Evolutionary conservation across 2,113 vertebrate genomes (phyloP).

Genomic region (Salvelinus sp.): DNA sequence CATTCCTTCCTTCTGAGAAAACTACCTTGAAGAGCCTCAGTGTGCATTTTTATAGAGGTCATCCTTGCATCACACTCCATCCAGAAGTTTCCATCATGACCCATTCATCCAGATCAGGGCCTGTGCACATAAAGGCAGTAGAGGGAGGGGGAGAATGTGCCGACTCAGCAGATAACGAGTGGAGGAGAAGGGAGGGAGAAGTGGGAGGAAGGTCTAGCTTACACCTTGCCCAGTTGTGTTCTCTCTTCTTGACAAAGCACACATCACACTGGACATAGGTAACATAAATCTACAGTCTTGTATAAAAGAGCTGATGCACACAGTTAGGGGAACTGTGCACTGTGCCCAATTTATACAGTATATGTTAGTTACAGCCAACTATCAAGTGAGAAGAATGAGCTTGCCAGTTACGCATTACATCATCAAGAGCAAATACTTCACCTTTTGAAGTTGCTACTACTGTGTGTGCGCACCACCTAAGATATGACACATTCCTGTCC

Average conservation of each 20-base stretch:
- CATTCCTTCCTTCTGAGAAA: slow-evolving; percentile 35
- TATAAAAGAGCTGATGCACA: slow-evolving; percentile 57
- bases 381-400: slow-evolving; percentile 38
- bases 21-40: slow-evolving; percentile 34
- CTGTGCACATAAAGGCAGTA: neutral
- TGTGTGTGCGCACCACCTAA: neutral
- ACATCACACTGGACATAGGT: slow-evolving; percentile 5
- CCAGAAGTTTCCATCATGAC: slow-evolving; percentile 53
- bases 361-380: slow-evolving; percentile 50
- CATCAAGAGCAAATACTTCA: neutral
- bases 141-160: slow-evolving; percentile 37
- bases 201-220: slow-evolving; percentile 14
- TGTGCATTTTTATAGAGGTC: slow-evolving; percentile 33
- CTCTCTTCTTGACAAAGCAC: slow-evolving; percentile 15
- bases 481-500: too few relatives aligned
- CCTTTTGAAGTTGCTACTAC: neutral
- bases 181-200: neutral
- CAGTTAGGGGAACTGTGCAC: slow-evolving; percentile 60
- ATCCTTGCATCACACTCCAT: slow-evolving; percentile 49
- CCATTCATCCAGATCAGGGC: neutral
- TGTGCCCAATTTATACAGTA: slow-evolving; percentile 50
- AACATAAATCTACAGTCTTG: slow-evolving; percentile 57
- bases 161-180: slow-evolving; percentile 35
- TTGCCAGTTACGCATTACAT: slow-evolving; percentile 15
- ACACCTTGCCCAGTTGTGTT: slow-evolving; percentile 41